These are phyloP conservation scores for Gnathonemus longibarbis DNA, from an alignment of 2,113 vertebrate species.

Conservation along the genomic window DNA sequence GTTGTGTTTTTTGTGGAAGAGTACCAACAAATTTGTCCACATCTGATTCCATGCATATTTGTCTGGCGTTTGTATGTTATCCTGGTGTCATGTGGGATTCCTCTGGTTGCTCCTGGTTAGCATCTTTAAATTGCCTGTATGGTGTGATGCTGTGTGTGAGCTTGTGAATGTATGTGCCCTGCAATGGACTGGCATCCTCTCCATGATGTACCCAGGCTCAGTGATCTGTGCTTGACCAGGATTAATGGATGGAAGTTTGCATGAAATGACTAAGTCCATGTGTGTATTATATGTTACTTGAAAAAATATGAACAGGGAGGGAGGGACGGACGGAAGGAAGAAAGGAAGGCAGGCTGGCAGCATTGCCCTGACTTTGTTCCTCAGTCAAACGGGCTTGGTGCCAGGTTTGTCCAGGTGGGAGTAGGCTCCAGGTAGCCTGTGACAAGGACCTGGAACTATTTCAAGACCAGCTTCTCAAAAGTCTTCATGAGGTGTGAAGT, in stretches of 20 bases:
- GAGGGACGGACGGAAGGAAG: neutral
- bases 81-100: neutral
- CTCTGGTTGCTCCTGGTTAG: neutral
- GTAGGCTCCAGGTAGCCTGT: no score
- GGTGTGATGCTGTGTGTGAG: neutral
- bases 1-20: no score
- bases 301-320: neutral
- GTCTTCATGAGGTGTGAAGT: neutral
- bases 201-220: neutral
- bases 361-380: no score
- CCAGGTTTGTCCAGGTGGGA: no score
- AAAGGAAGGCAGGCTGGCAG: neutral
- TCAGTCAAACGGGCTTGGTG: no score
- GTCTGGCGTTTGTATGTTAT: neutral
- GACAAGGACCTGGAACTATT: neutral
- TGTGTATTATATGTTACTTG: neutral
- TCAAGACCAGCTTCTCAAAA: neutral
- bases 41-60: neutral
- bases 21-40: no score
- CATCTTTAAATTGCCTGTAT: neutral
- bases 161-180: neutral
- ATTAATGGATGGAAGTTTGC: neutral
- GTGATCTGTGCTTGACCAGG: neutral
- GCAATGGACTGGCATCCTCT: neutral
- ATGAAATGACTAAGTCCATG: neutral